Base-by-base conservation (phyloP, 2,797 vertebrate species). In the Prionace glauca region DNA sequence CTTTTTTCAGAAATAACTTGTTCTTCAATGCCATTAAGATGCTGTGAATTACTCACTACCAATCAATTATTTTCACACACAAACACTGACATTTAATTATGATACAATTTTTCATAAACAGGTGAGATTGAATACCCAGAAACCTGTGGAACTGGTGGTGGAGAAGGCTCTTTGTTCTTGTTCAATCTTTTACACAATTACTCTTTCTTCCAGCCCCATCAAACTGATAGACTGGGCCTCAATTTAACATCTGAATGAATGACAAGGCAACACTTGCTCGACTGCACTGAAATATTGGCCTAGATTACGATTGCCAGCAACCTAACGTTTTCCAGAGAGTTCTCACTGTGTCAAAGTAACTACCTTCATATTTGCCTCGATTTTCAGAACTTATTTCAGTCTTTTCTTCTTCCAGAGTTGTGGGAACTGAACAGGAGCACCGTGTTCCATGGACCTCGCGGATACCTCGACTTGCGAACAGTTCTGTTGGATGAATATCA, bases 401-500 rank as follows among this genome's bases (percentile, higher is more conserved):
- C 16, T 90, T 36, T 36, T 10, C 96, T 96, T 96, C 98, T 98
- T 97, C 97, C 98, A 99, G 99, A 99, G 96, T 98, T 99, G 96
- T 98, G 98, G 98, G 98, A 99, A 96, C 97, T 98, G 96, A 99
- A 99, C 98, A 98, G 99, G 97, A 99, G 98, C 0, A 98, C 98
- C 97, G 97, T 99, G 96, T 99, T 99, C 97, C 98, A 98, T 96
- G 98, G 98, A 74, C 98, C 97, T 0, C 98, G 98, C 96, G 98
- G 98, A 95, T 97, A 97, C 96, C 98, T 99, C 96, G 98, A 98
- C 96, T 98, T 99, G 69, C 98, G 97, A 84, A 97, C 98, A 88
- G 98, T 99, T 98, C 97, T 99, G 96, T 97, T 99, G 97, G 99
- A 99, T 95, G 99, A 99, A 95, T 98, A 98, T 96, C 98, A 99